Percentiles rank a stretch among this genome's conserved stretches.
phyloP scores from a whole-genome alignment of 2,888 invertebrate genomes.

The Rhodophaea formosa region DNA sequence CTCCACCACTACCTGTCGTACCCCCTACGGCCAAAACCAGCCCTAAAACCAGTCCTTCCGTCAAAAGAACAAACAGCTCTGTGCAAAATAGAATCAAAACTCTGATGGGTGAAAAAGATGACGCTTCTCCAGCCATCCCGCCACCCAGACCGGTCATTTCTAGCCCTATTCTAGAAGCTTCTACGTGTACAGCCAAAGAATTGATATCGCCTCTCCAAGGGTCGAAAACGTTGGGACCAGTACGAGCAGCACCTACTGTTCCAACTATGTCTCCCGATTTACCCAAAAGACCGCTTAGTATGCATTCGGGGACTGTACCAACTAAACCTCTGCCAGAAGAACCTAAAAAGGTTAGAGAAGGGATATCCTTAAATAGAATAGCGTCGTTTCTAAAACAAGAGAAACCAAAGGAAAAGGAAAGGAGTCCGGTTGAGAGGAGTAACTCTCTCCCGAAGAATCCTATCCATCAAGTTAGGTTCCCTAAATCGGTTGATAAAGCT shows the following conservation, averaged over 20 bases:
- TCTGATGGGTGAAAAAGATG: slow-evolving; percentile 67
- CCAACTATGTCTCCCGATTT: slow-evolving; percentile 62
- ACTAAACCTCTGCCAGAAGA: slow-evolving; percentile 75
- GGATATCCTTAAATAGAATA: slow-evolving; percentile 85
- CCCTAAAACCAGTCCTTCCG: slow-evolving; percentile 61
- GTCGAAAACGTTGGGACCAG: slow-evolving; percentile 81
- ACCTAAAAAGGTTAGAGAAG: slow-evolving; percentile 80
- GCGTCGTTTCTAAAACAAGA: slow-evolving; percentile 88
- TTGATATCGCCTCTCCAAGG: slow-evolving; percentile 83
- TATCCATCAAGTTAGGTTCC: slow-evolving; percentile 81
- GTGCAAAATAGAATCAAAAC: slow-evolving; percentile 73
- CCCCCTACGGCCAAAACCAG: slow-evolving; percentile 58
- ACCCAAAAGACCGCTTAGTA: slow-evolving; percentile 76
- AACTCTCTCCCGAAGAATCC: slow-evolving; percentile 82
- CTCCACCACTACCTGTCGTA: slow-evolving; percentile 84
- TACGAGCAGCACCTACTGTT: slow-evolving; percentile 81
- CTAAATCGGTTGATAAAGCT: slow-evolving; percentile 86
- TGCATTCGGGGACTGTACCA: slow-evolving; percentile 60
- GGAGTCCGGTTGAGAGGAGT: slow-evolving; percentile 74
- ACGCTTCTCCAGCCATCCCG: slow-evolving; percentile 65
- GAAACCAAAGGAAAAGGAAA: slow-evolving; percentile 73
- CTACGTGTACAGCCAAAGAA: slow-evolving; percentile 90
- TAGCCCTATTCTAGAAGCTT: slow-evolving; percentile 89
- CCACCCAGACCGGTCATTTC: slow-evolving; percentile 89
- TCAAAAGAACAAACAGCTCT: slow-evolving; percentile 66